Evolutionary conservation across 2,113 vertebrate species (phyloP), one percentile per base, ranked within the genome.

Genomic region (Entelurus aequoreus): DNA sequence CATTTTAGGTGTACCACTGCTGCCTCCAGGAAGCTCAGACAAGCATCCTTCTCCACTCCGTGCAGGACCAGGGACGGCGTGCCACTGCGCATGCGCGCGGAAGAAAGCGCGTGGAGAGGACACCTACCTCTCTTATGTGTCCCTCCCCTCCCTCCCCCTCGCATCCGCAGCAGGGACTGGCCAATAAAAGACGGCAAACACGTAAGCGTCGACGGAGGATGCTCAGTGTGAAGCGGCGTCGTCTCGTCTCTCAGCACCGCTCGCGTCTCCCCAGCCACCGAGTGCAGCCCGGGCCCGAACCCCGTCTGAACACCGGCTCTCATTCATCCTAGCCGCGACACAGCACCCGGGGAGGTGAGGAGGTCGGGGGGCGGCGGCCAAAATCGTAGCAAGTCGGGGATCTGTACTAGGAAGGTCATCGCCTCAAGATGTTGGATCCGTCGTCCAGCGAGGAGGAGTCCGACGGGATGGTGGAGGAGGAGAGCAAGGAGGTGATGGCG

Each of bases 401-500:
- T 57, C 64, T 37, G 58, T 8, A 49, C 48, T 35, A 66, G 62
- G 61, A 50, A 54, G 61, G 73, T 48, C 63, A 50, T 68, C 65
- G 10, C 67, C 66, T 60, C 51, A 60, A 73, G 70, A 97, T 97
- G 94, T 89, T 97, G 88, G 94, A 97, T 84, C 94, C 94, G 62
- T 97, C 94, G 87, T 97, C 94, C 88, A 97, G 94, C 84, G 94
- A 97, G 80, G 94, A 97, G 78, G 94, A 97, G 83, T 95, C 94
- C 21, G 94, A 97, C 80, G 94, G 94, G 91, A 90, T 95, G 80
- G 90, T 94, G 78, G 94, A 96, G 69, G 93, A 95, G 82, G 94
- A 95, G 77, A 92, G 92, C 87, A 94, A 94, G 85, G 94, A 96
- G 89, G 91, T 87, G 80, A 90, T 90, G 84, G 92, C 92, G 71